These are phyloP conservation scores for Helostoma temminkii DNA, from an alignment of 2,797 vertebrate genomes.

Conservation along the genomic window DNA sequence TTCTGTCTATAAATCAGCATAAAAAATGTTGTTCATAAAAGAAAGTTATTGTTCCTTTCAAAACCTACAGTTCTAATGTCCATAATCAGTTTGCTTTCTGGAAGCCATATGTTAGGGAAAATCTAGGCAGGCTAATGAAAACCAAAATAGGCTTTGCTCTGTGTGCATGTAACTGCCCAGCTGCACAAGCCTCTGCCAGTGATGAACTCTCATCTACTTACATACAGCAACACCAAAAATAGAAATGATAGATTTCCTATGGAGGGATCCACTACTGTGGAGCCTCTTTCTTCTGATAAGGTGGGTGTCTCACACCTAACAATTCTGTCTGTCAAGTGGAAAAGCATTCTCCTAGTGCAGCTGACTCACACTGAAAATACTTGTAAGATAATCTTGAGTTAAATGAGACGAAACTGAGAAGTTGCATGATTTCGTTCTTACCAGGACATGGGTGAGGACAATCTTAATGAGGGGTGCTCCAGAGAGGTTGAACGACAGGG, in stretches of 20 bases:
- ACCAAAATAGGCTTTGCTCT: slow-evolving; percentile 54
- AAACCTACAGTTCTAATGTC: slow-evolving; percentile 71
- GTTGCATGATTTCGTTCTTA: slow-evolving; percentile 73
- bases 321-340: slow-evolving; percentile 16
- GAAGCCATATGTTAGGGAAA: slow-evolving; percentile 71
- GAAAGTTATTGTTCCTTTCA: slow-evolving; percentile 80
- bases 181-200: slow-evolving; percentile 42
- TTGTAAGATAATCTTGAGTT: slow-evolving; percentile 19
- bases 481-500: slow-evolving; percentile 88
- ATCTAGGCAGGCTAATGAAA: slow-evolving; percentile 63
- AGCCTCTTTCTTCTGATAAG: slow-evolving; percentile 60
- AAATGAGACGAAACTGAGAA: slow-evolving; percentile 1
- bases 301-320: slow-evolving; percentile 47
- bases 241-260: slow-evolving; percentile 62
- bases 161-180: slow-evolving; percentile 53
- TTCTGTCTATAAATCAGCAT: slow-evolving; percentile 56
- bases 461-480: slow-evolving; percentile 91
- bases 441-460: slow-evolving; percentile 90
- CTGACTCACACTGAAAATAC: slow-evolving; percentile 30
- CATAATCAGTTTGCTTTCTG: slow-evolving; percentile 78
- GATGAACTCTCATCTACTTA: slow-evolving; percentile 56
- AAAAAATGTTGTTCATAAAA: slow-evolving; percentile 79
- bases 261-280: slow-evolving; percentile 19
- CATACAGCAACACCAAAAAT: slow-evolving; percentile 59
- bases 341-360: slow-evolving; percentile 41